A percentile compares a stretch with the other conserved stretches of the same genome.
These are phyloP conservation scores for Lophotriccus pileatus DNA, from an alignment of 2,797 vertebrate genomes.

Conservation along the genomic window DNA sequence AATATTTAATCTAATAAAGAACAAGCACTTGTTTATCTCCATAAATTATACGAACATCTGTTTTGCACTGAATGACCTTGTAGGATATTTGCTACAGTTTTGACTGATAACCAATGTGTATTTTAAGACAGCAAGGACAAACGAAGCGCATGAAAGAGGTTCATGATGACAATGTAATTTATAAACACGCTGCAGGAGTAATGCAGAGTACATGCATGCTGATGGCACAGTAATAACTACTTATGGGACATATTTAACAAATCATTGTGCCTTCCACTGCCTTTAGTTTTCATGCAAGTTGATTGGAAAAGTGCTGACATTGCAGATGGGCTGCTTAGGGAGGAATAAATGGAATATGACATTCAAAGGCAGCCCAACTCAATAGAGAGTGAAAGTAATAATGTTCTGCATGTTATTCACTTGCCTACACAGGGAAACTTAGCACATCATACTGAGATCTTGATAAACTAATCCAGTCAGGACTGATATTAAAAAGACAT, in stretches of 20 bases:
- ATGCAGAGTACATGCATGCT: not conserved
- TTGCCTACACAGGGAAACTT: not conserved
- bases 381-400: not conserved
- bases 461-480: not conserved
- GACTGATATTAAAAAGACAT: not conserved
- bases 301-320: constrained; percentile 9
- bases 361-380: not conserved
- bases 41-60: constrained; percentile 49
- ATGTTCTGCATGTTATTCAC: not conserved
- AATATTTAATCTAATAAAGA: constrained; percentile 11
- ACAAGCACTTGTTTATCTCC: not conserved
- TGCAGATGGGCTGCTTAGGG: not conserved
- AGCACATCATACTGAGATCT: not conserved
- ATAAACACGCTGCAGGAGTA: constrained; percentile 21
- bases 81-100: constrained; percentile 1
- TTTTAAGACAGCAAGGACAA: constrained; percentile 46
- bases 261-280: not conserved
- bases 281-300: not conserved
- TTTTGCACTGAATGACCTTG: constrained; percentile 31
- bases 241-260: constrained; percentile 33
- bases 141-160: not conserved
- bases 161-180: constrained; percentile 41
- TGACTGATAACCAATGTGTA: not conserved
- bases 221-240: not conserved
- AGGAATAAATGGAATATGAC: not conserved